Conservation (phyloP, 2,113 vertebrate genomes). For the Irena cyanogastra region DNA sequence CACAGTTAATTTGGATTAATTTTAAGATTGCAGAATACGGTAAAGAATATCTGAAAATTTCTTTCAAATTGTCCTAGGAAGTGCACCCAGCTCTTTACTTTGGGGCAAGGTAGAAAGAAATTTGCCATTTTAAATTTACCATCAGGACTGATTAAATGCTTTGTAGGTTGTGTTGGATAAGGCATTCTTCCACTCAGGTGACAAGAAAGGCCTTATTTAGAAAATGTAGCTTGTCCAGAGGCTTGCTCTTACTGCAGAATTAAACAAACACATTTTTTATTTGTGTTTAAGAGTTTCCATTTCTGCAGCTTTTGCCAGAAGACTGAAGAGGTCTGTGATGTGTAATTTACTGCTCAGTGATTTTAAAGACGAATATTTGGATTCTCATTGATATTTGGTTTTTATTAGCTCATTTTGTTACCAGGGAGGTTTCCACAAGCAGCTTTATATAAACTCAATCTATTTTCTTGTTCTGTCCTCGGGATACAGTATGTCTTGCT, state of each 20-base stretch:
- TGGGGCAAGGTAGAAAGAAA: neutral
- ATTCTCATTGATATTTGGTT: slow-evolving; percentile 28
- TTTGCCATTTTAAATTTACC: no score
- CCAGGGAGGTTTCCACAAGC: neutral
- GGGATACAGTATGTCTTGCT: neutral
- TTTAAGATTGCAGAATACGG: neutral
- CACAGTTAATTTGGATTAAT: neutral
- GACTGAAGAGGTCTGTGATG: neutral
- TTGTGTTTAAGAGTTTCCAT: neutral
- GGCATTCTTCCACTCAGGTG: neutral
- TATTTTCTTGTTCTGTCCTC: neutral
- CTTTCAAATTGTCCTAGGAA: neutral
- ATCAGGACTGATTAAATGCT: neutral
- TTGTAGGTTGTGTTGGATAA: neutral
- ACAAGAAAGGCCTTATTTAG: neutral
- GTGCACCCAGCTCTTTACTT: neutral
- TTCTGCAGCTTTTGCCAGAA: slow-evolving; percentile 15
- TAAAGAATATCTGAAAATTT: neutral
- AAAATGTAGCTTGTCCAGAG: neutral
- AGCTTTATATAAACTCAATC: neutral
- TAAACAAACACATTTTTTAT: slow-evolving; percentile 4
- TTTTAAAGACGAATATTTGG: slow-evolving; percentile 42
- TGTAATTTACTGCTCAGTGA: slow-evolving; percentile 9
- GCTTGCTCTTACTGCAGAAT: neutral
- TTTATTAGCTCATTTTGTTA: slow-evolving; percentile 30